phyloP scores from a whole-genome alignment of 2,888 invertebrate genomes.

The Hemistola chrysoprasaria region DNA sequence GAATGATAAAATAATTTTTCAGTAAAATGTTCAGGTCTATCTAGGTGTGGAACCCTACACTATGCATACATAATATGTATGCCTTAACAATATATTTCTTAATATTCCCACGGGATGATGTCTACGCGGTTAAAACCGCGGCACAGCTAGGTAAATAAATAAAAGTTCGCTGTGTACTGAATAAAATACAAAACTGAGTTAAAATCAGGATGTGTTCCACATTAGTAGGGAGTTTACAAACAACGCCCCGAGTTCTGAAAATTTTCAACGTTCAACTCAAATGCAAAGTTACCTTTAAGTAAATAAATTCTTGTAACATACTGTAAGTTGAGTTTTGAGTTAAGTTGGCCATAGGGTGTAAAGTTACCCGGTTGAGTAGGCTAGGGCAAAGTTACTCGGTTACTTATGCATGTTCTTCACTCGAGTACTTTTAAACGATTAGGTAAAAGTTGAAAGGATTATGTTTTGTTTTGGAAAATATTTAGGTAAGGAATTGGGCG shows the following conservation, averaged over 20 bases:
- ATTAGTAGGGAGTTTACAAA: slow-evolving; percentile 9
- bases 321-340: slow-evolving; percentile 11
- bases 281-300: slow-evolving; percentile 36
- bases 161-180: too few relatives aligned
- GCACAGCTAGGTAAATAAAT: too few relatives aligned
- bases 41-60: too few relatives aligned
- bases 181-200: too few relatives aligned
- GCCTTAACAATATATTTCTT: too few relatives aligned
- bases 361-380: slow-evolving; percentile 14
- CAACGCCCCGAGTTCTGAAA: slow-evolving; percentile 23
- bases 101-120: too few relatives aligned
- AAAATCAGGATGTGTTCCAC: background rate
- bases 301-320: slow-evolving; percentile 34
- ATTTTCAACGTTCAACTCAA: slow-evolving; percentile 35
- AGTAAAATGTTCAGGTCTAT: too few relatives aligned
- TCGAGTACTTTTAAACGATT: background rate
- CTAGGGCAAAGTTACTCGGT: slow-evolving; percentile 1
- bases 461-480: too few relatives aligned
- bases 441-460: background rate
- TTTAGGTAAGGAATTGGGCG: too few relatives aligned
- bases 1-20: too few relatives aligned
- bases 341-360: slow-evolving; percentile 17
- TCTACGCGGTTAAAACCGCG: too few relatives aligned
- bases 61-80: too few relatives aligned
- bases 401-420: slow-evolving; percentile 8